Evolutionary conservation across 2,888 invertebrate genomes (phyloP).

Genomic region (Alitta virens): DNA sequence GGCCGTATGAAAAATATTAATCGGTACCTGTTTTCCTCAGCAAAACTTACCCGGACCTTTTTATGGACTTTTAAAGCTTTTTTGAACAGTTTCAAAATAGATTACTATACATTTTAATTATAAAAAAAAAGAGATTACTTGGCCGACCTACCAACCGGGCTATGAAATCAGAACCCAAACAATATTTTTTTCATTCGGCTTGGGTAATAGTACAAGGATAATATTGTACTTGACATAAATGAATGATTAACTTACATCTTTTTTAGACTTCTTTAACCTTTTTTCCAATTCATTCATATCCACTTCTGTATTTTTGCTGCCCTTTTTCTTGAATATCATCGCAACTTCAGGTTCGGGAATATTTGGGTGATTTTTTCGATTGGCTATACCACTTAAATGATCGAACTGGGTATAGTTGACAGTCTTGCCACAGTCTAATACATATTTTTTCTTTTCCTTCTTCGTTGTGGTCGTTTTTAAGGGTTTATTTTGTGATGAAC

Average conservation of each 20-base stretch:
- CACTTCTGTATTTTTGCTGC: slow-evolving; percentile 42
- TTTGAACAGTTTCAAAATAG: too few species aligned
- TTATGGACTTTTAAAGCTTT: too few species aligned
- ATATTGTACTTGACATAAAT: not conserved
- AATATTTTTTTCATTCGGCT: not conserved
- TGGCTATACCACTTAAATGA: slow-evolving; percentile 80
- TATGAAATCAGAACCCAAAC: too few species aligned
- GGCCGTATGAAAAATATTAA: too few species aligned
- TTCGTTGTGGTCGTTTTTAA: slow-evolving; percentile 2
- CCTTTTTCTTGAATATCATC: slow-evolving; percentile 50
- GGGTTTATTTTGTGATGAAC: not conserved
- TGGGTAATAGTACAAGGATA: not conserved
- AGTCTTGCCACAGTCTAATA: slow-evolving; percentile 68
- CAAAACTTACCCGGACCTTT: too few species aligned
- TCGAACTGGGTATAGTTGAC: slow-evolving; percentile 88
- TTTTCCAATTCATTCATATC: slow-evolving; percentile 51
- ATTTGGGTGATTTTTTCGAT: slow-evolving; percentile 77
- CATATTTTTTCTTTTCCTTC: slow-evolving; percentile 22
- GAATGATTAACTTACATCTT: slow-evolving; percentile 38
- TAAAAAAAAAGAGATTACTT: too few species aligned
- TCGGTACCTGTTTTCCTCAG: too few species aligned
- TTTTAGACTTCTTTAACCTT: slow-evolving; percentile 44
- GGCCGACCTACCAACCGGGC: too few species aligned
- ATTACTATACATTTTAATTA: too few species aligned
- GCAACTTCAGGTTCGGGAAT: slow-evolving; percentile 73